These are phyloP conservation scores for Coptodon bakossiorum DNA, from an alignment of 2,113 vertebrate genomes.

Conservation along the genomic window DNA sequence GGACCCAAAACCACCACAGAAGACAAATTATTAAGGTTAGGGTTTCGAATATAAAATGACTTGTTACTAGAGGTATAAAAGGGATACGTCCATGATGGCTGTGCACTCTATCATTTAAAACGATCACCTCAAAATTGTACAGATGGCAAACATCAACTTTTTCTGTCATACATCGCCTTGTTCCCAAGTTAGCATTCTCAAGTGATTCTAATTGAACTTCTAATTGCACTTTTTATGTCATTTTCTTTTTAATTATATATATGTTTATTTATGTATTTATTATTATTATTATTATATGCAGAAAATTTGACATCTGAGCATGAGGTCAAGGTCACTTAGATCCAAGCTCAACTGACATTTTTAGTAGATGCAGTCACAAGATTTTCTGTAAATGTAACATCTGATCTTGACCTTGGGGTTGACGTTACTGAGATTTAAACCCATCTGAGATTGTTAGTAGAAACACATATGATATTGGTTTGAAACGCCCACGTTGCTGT, in stretches of 20 bases:
- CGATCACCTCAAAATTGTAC: neutral
- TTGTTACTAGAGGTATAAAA: neutral
- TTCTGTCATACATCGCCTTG: neutral
- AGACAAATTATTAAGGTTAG: neutral
- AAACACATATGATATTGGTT: neutral
- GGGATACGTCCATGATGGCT: rapidly evolving
- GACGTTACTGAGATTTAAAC: neutral
- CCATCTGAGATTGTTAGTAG: neutral
- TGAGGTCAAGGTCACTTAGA: neutral
- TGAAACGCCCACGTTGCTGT: neutral
- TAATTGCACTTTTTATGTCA: neutral
- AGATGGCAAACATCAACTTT: neutral
- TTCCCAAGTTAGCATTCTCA: neutral
- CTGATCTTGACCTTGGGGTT: neutral
- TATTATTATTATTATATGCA: rapidly evolving
- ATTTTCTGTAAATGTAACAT: neutral
- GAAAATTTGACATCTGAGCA: neutral
- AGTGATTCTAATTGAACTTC: neutral
- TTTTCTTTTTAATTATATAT: neutral
- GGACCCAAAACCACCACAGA: neutral
- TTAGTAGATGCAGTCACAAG: neutral
- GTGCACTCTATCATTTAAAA: neutral
- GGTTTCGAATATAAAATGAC: neutral
- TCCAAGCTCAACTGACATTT: neutral
- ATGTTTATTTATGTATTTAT: neutral